These are phyloP conservation scores for Diarsia mendica DNA, from an alignment of 2,888 invertebrate genomes.

Conservation along the genomic window DNA sequence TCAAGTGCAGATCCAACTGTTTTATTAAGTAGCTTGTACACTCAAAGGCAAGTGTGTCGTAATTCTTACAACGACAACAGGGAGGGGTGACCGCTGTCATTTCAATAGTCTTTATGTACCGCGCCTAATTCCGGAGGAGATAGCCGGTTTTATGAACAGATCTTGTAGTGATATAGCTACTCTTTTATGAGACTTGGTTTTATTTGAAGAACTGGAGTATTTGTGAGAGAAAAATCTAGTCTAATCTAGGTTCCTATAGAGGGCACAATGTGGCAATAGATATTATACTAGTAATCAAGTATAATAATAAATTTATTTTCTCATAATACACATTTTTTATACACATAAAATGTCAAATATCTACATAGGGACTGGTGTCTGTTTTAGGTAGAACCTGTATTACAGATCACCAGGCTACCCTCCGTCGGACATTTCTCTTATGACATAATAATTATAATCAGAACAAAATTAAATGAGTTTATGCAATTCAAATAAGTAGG, in stretches of 20 bases:
- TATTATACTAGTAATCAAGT: no score
- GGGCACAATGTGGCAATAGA: background rate
- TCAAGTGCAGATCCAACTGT: conserved; percentile 12
- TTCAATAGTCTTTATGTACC: conserved; percentile 55
- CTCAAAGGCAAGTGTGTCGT: conserved; percentile 59
- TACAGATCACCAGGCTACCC: no score
- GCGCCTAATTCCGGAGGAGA: conserved; percentile 39
- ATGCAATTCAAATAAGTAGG: no score
- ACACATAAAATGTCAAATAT: no score
- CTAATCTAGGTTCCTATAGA: background rate
- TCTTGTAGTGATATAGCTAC: conserved; percentile 35
- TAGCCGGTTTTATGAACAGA: conserved; percentile 51
- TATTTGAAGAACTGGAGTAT: background rate
- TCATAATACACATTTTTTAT: no score
- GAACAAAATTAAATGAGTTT: no score
- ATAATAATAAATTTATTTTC: no score
- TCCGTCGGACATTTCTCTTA: no score
- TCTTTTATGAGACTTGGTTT: conserved; percentile 36
- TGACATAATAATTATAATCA: no score
- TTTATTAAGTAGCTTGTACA: conserved; percentile 44
- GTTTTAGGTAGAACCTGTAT: no score
- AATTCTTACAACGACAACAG: conserved; percentile 37
- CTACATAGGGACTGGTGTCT: no score
- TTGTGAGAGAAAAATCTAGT: background rate
- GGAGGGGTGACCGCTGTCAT: conserved; percentile 55